Percentiles rank a stretch among this genome's conserved stretches.
These are phyloP conservation scores for Phalloptychus januarius DNA, from an alignment of 2,797 vertebrate species.

Conservation along the genomic window DNA sequence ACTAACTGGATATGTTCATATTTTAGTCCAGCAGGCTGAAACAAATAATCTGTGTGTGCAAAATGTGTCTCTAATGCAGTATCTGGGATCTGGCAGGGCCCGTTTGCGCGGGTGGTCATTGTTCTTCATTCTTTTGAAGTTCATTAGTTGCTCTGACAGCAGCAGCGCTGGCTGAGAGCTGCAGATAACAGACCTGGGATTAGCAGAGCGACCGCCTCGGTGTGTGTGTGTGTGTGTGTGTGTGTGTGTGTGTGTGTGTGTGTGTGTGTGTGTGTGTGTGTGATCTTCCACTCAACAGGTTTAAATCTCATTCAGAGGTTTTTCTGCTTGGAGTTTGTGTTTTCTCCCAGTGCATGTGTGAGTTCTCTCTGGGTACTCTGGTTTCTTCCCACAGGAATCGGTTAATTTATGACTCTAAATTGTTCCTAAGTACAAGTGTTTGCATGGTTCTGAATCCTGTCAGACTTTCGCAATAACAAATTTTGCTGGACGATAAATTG, in stretches of 20 bases:
- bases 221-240: conserved; percentile 18
- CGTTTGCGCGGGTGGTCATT: conserved; percentile 68
- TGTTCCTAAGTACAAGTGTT: not conserved
- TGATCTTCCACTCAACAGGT: no score
- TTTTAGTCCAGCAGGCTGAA: conserved; percentile 54
- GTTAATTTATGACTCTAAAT: not conserved
- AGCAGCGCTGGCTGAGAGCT: conserved; percentile 62
- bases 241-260: conserved; percentile 24
- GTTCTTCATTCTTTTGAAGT: conserved; percentile 71
- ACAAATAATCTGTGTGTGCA: conserved; percentile 62
- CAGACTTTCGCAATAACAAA: no score
- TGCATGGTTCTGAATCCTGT: not conserved
- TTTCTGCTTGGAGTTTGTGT: not conserved
- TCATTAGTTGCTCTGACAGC: conserved; percentile 71
- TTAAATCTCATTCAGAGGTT: not conserved
- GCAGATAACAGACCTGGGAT: conserved; percentile 71
- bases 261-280: conserved; percentile 11
- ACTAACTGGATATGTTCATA: conserved; percentile 58
- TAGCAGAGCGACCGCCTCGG: conserved; percentile 40
- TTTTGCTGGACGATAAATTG: no score
- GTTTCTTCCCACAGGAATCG: not conserved
- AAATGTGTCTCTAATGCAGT: conserved; percentile 58
- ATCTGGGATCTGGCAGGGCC: conserved; percentile 67
- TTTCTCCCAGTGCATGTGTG: not conserved
- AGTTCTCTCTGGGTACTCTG: not conserved